Base-by-base conservation (phyloP, 2,888 invertebrate species). In the Eumerus sabulonum region DNA sequence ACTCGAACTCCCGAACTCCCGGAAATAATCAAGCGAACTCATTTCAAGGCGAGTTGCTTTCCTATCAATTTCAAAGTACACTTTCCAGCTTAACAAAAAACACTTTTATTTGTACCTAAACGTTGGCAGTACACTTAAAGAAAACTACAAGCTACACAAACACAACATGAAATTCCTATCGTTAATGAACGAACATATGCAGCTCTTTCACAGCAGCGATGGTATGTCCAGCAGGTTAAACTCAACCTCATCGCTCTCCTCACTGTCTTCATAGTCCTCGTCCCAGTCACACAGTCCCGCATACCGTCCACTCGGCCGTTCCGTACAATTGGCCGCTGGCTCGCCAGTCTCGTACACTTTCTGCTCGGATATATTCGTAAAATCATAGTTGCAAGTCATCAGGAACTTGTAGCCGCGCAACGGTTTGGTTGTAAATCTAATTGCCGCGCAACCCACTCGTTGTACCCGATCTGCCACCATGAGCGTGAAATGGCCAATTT, bases 371-470 rank as follows among this genome's bases (percentile, higher is more conserved):
- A 88, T 83, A 53, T 87, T 88, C 16, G 85, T 86, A 51, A 84
- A 87, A 71, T 88, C 87, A 63, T 88, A 88, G 64, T 88, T 88
- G 76, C 88, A 88, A 1, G 88, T 87, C 79, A 88, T 82, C 42
- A 87, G 67, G 18, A 88, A 85, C 7, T 84, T 82, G 27, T 27
- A 27, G 2, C 27, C 27, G n/a, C 82, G 70, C n/a, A n/a, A n/a
- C n/a, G n/a, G n/a, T n/a, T 71, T 66, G 5, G 82, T 40, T 9
- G 82, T 68, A 67, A 84, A 87, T 12, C 27, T 27, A 27, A 87
- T 84, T 1, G 84, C 86, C 7, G 87, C 87, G 81, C 88, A 88
- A 7, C 88, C 88, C 9, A 88, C 85, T 18, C 86, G 85, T 67
- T 85, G 86, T 0, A 85, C 86, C 0, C 86, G 85, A 84, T 88